Evolutionary conservation across 2,113 vertebrate genomes (phyloP), one percentile per base, ranked within the genome.

Genomic region (Polypterus senegalus): DNA sequence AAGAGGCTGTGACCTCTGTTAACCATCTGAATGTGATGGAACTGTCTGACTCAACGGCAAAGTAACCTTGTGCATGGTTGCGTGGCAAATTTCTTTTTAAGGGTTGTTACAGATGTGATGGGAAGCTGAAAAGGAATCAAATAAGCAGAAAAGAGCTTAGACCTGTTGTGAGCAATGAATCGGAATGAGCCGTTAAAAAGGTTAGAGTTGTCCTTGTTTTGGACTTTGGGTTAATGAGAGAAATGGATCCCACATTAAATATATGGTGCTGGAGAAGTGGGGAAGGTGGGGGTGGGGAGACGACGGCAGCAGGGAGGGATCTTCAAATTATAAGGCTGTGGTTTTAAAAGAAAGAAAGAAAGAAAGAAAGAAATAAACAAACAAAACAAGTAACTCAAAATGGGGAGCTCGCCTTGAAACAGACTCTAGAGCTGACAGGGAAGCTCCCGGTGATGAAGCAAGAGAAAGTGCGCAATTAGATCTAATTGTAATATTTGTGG

Each of bases 41-140:
- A 83, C 54, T 45, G 3, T 86, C 84, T 88, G 79, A 81, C 74
- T 88, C 81, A 86, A 86, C 82, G 83, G 83, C 86, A 82, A 85
- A 82, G 84, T 84, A 89, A 81, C 81, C 75, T 85, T 86, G 84
- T 87, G 86, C 85, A 88, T 86, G 86, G 86, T 76, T 82, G 86
- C 86, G 84, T 85, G 79, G 82, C 74, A 83, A n/a, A 81, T 84
- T 84, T 84, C 71, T 84, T 87, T 84, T 78, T 80, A 83, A 88
- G 83, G 81, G 84, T 86, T 87, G 85, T 87, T 89, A 89, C 84
- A 84, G 85, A 90, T 89, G 88, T 83, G 84, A 89, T 89, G 88
- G 84, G 81, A 89, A 88, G 86, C 84, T 82, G 82, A 81, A 87
- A 64, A 87, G 86, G 82, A 85, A 77, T 89, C 82, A 76, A 86